Conservation (phyloP, 2,113 vertebrate species). For the Nothobranchius kuhntae region DNA sequence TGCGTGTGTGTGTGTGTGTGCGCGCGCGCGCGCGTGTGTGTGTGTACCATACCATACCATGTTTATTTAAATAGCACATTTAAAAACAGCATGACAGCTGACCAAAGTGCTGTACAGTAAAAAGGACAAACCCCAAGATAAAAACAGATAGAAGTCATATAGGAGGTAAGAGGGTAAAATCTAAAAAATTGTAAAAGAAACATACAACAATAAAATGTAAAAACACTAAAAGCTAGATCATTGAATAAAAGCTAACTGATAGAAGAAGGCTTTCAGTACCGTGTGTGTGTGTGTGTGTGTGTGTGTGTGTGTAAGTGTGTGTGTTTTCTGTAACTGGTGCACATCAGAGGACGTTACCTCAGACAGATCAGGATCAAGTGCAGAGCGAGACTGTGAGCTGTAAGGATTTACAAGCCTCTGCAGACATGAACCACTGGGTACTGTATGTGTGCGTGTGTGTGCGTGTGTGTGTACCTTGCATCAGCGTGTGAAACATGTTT, state of each 20-base stretch:
- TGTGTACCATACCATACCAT: not conserved
- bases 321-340: conserved; percentile 1
- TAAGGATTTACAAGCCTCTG: conserved; percentile 42
- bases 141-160: too few relatives aligned
- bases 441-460: too few relatives aligned
- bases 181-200: too few relatives aligned
- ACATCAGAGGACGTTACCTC: conserved; percentile 34
- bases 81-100: too few relatives aligned
- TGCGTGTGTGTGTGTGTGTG: not conserved
- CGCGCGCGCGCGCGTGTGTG: not conserved
- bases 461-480: conserved; percentile 4
- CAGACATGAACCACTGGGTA: conserved; percentile 33
- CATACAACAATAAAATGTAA: too few relatives aligned
- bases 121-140: too few relatives aligned
- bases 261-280: too few relatives aligned
- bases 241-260: too few relatives aligned
- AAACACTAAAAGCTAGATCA: too few relatives aligned
- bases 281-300: not conserved
- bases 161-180: too few relatives aligned
- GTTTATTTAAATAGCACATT: too few relatives aligned
- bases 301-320: not conserved
- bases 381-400: not conserved
- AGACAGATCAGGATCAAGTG: conserved; percentile 1
- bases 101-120: too few relatives aligned
- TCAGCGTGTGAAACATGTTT: conserved; percentile 24